phyloP scores from a whole-genome alignment of 2,888 invertebrate genomes.

The Crematogaster levior region DNA sequence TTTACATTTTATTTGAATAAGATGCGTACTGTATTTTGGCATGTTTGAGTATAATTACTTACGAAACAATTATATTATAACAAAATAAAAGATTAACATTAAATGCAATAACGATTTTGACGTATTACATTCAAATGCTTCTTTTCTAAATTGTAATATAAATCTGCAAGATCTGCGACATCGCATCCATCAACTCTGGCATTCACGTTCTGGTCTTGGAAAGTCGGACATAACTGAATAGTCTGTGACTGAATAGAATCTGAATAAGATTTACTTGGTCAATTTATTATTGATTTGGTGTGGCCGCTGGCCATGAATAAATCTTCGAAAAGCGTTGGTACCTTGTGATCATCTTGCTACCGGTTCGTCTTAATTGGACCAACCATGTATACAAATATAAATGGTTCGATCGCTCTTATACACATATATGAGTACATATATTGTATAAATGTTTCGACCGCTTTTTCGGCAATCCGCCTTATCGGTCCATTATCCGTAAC shows the following conservation, averaged over 20 bases:
- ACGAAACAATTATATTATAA: no score
- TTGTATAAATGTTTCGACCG: constrained; percentile 42
- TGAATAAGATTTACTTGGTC: constrained; percentile 19
- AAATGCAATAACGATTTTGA: neutral
- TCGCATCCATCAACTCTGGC: constrained; percentile 10
- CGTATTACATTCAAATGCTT: neutral
- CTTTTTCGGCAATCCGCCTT: constrained; percentile 76
- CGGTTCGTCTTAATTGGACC: constrained; percentile 79
- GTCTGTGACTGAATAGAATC: neutral
- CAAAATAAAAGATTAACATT: neutral
- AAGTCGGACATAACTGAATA: constrained; percentile 1
- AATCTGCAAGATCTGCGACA: neutral
- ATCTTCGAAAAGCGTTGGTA: constrained; percentile 68
- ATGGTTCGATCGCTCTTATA: no score
- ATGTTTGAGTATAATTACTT: neutral
- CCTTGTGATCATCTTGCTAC: constrained; percentile 66
- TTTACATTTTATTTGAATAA: constrained; percentile 1
- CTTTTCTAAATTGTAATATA: neutral
- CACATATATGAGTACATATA: constrained; percentile 17
- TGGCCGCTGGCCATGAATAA: constrained; percentile 62
- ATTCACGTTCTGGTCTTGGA: constrained; percentile 3
- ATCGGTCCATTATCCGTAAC: constrained; percentile 80
- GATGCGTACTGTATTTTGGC: no score
- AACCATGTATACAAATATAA: constrained; percentile 61
- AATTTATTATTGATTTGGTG: constrained; percentile 61